phyloP scores from a whole-genome alignment of 2,888 invertebrate genomes.

The Cheilosia vernalis region DNA sequence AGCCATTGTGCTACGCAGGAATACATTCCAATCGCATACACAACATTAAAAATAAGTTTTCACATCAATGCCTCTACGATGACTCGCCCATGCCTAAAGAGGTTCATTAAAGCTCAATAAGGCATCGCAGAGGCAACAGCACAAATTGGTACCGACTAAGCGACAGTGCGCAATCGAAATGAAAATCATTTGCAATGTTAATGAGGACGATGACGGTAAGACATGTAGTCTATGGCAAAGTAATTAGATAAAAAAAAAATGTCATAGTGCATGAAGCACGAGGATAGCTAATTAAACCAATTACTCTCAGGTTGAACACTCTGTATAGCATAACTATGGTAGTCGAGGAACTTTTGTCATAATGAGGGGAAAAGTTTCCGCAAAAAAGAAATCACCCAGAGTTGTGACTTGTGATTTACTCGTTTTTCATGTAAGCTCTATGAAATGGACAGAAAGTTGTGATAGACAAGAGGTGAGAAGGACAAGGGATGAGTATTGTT shows the following conservation, averaged over 20 bases:
- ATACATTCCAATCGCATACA: neutral
- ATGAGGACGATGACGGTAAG: conserved; percentile 19
- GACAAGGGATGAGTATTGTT: neutral
- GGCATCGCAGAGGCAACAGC: neutral
- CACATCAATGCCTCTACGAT: no score
- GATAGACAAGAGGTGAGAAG: neutral
- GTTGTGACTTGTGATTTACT: neutral
- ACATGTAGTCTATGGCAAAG: conserved; percentile 14
- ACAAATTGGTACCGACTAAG: neutral
- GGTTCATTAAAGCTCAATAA: conserved; percentile 11
- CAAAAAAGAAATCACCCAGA: conserved; percentile 1
- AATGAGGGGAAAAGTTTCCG: neutral
- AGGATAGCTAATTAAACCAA: conserved; percentile 51
- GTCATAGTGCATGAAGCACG: conserved; percentile 30
- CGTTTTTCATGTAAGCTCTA: neutral
- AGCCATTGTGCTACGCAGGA: neutral
- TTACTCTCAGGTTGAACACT: conserved; percentile 25
- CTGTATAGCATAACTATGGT: neutral
- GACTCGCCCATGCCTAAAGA: no score
- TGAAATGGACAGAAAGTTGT: neutral
- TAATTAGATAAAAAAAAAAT: conserved; percentile 41
- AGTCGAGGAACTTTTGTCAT: conserved; percentile 17
- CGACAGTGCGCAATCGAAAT: conserved; percentile 39
- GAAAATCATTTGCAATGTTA: conserved; percentile 44
- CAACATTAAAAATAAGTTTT: neutral